Conservation (phyloP, 2,113 vertebrate genomes). For the Nipponia nippon region DNA sequence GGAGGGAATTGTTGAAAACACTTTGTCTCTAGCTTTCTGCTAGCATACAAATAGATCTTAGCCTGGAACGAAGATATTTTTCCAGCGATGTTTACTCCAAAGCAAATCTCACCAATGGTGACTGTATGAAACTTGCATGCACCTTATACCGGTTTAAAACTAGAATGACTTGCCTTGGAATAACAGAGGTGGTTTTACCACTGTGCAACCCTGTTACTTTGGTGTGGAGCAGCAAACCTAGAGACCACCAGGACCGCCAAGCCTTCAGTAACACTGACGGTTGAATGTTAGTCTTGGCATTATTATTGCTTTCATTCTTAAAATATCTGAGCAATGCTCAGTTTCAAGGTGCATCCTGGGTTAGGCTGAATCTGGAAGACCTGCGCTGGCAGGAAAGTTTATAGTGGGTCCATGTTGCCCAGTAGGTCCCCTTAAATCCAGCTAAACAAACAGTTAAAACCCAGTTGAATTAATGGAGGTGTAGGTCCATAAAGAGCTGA, state of each 20-base stretch:
- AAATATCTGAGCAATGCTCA: neutral
- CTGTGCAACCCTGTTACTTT: rapidly evolving
- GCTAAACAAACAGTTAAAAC: neutral
- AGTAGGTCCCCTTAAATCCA: neutral
- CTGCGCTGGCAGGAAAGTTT: neutral
- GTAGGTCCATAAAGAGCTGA: neutral
- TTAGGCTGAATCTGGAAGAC: neutral
- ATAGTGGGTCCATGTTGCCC: neutral
- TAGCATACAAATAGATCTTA: neutral
- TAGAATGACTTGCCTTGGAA: neutral
- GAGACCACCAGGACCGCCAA: neutral
- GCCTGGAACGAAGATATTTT: neutral
- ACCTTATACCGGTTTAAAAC: neutral
- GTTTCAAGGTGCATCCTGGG: neutral
- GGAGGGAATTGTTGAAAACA: neutral
- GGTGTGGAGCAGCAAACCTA: neutral
- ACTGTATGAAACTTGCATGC: neutral
- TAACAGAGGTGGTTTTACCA: neutral
- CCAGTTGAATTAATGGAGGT: neutral
- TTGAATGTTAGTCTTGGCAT: neutral
- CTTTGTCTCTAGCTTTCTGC: neutral
- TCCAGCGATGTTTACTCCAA: neutral
- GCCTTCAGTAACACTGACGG: neutral
- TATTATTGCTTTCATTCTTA: neutral
- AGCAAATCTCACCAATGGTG: neutral